Conservation (phyloP, 2,888 invertebrate species). For the Drosophila anomalipes region DNA sequence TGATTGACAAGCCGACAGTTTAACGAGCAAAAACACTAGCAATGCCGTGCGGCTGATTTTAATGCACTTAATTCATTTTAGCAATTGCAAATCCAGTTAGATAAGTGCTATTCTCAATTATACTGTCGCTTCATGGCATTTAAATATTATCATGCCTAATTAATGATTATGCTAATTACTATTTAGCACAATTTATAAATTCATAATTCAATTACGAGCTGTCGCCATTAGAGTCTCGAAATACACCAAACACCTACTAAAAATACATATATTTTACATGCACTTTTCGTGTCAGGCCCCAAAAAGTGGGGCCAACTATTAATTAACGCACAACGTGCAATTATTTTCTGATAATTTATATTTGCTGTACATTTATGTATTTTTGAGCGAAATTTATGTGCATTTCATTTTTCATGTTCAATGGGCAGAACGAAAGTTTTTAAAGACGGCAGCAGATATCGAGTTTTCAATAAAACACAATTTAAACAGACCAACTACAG, state of each 20-base stretch:
- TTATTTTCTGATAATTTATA: slow-evolving; percentile 51
- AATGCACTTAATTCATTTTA: slow-evolving; percentile 11
- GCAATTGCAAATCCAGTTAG: not conserved
- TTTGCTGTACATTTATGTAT: slow-evolving; percentile 42
- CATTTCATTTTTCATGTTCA: slow-evolving; percentile 24
- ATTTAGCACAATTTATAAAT: slow-evolving; percentile 24
- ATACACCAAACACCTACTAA: slow-evolving; percentile 23
- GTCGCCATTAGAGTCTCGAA: slow-evolving; percentile 33
- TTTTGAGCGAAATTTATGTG: slow-evolving; percentile 22
- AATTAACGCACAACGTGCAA: slow-evolving; percentile 62
- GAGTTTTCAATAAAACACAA: slow-evolving; percentile 16
- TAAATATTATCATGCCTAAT: slow-evolving; percentile 56
- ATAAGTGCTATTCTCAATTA: not conserved
- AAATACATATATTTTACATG: slow-evolving; percentile 25
- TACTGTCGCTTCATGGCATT: slow-evolving; percentile 6
- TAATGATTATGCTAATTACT: slow-evolving; percentile 46
- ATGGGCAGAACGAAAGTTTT: slow-evolving; percentile 6
- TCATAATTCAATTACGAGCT: slow-evolving; percentile 62
- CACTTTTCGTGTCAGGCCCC: slow-evolving; percentile 40
- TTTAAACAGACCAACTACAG: slow-evolving; percentile 4
- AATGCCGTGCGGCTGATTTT: not conserved
- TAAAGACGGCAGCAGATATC: not conserved
- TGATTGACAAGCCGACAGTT: slow-evolving; percentile 58
- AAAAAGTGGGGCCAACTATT: slow-evolving; percentile 52
- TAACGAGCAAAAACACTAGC: slow-evolving; percentile 3